Conservation (phyloP, 2,888 invertebrate species). For the Coronaproctus castanopsis region DNA sequence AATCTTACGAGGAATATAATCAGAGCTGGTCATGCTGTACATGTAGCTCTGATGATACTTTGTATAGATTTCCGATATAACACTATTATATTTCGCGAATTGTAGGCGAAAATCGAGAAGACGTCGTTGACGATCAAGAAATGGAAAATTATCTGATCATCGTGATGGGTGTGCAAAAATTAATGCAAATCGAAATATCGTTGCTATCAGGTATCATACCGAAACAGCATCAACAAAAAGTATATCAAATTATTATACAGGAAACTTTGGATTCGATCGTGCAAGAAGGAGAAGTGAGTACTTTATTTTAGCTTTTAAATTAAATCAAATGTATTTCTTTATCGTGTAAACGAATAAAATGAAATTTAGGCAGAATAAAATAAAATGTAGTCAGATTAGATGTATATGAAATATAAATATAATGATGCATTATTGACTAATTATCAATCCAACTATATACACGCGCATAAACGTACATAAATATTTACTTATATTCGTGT, state of each 20-base stretch:
- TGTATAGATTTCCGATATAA: too few species aligned
- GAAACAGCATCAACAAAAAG: conserved; percentile 53
- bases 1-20: too few species aligned
- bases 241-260: conserved; percentile 62
- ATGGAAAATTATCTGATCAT: conserved; percentile 64
- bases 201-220: conserved; percentile 70
- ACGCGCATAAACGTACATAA: too few species aligned
- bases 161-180: conserved; percentile 57
- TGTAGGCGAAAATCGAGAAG: conserved; percentile 32
- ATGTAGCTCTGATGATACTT: too few species aligned
- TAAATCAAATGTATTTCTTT: too few species aligned
- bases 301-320: neutral
- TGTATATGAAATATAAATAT: conserved; percentile 1
- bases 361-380: too few species aligned
- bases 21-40: too few species aligned
- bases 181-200: conserved; percentile 72
- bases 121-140: conserved; percentile 51
- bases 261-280: conserved; percentile 69
- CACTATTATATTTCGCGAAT: neutral
- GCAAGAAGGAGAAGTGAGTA: conserved; percentile 56
- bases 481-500: too few species aligned
- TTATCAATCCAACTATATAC: too few species aligned
- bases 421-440: neutral
- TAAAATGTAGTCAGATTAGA: too few species aligned
- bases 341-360: too few species aligned